These are phyloP conservation scores for Hypocryptadius cinnamomeus DNA, from an alignment of 2,113 vertebrate species.

Conservation along the genomic window DNA sequence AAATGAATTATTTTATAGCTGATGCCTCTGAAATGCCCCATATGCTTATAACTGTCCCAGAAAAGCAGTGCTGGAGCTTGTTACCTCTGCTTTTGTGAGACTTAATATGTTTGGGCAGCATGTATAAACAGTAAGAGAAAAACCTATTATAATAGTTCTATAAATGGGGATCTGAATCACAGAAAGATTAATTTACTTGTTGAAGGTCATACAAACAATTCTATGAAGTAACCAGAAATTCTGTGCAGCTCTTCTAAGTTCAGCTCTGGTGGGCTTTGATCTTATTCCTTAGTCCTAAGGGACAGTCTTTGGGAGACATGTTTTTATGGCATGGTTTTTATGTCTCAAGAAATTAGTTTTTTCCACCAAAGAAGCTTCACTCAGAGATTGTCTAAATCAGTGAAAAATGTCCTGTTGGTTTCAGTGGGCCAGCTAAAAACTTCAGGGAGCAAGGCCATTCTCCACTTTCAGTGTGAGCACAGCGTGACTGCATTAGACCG, in stretches of 20 bases:
- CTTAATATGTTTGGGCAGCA: neutral
- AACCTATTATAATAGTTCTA: neutral
- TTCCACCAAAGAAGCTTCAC: neutral
- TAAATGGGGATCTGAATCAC: neutral
- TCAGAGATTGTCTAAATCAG: neutral
- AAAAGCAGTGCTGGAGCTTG: neutral
- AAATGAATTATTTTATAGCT: neutral
- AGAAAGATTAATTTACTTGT: neutral
- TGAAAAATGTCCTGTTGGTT: neutral
- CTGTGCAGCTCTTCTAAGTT: neutral
- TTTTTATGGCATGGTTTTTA: neutral
- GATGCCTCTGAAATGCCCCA: neutral
- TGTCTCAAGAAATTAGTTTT: neutral
- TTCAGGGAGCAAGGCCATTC: neutral
- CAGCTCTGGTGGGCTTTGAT: neutral
- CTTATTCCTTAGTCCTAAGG: neutral
- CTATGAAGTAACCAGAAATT: neutral
- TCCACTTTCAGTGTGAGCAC: rapidly evolving
- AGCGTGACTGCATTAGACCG: neutral
- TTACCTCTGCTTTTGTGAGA: neutral
- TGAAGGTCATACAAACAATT: neutral
- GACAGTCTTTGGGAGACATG: neutral
- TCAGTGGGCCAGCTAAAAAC: neutral
- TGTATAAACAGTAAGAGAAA: neutral
- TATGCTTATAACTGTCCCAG: neutral